A percentile compares a stretch with the other conserved stretches of the same genome.
phyloP scores from a whole-genome alignment of 2,888 invertebrate species.

The Phania funesta region DNA sequence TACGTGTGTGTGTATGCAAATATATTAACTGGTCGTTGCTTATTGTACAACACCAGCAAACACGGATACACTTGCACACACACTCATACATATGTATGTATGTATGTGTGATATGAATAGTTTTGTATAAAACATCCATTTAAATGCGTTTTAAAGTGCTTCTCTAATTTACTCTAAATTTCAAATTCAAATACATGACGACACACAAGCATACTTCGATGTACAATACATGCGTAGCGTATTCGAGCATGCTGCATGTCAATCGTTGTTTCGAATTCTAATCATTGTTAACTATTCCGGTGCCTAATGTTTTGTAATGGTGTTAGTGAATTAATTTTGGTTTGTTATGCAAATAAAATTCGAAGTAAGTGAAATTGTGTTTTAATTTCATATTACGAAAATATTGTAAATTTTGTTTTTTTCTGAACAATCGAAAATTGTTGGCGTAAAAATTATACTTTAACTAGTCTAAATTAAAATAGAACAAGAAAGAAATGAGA shows the following conservation, averaged over 20 bases:
- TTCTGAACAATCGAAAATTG: neutral
- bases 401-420: neutral
- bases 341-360: constrained; percentile 77
- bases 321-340: constrained; percentile 77
- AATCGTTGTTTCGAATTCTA: constrained; percentile 44
- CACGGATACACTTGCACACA: neutral
- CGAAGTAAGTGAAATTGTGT: constrained; percentile 74
- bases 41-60: neutral
- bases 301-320: constrained; percentile 61
- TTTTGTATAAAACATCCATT: constrained; percentile 32
- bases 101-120: neutral
- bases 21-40: neutral
- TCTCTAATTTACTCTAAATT: constrained; percentile 45
- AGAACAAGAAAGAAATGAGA: too few relatives aligned
- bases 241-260: neutral
- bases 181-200: constrained; percentile 12
- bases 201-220: neutral
- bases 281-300: constrained; percentile 52
- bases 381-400: constrained; percentile 65
- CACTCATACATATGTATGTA: neutral
- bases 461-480: neutral
- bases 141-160: constrained; percentile 65
- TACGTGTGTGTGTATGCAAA: neutral
- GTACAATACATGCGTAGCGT: neutral
- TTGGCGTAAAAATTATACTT: neutral